Percentiles rank a stretch among this genome's conserved stretches.
phyloP scores from a whole-genome alignment of 2,888 invertebrate species.

The Formica aserva region DNA sequence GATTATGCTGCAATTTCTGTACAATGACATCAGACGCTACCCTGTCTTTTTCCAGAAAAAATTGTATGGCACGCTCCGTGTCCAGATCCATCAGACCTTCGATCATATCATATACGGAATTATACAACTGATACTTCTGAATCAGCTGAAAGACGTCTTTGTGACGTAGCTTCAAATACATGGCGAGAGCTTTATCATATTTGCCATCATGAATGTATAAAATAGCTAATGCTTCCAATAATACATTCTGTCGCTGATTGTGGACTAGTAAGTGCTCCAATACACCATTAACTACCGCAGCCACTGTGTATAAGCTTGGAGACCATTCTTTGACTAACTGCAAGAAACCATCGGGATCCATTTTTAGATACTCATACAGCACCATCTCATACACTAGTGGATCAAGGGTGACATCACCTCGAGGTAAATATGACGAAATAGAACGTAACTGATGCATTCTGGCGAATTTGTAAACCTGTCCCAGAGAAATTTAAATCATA shows the following conservation, averaged over 20 bases:
- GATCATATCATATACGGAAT: conserved; percentile 94
- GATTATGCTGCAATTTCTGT: conserved; percentile 91
- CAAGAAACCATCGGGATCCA: conserved; percentile 93
- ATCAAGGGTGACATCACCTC: conserved; percentile 88
- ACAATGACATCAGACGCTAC: conserved; percentile 94
- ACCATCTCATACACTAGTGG: conserved; percentile 97
- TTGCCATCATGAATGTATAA: conserved; percentile 95
- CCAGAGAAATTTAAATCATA: not conserved
- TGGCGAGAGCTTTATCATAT: conserved; percentile 96
- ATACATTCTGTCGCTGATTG: conserved; percentile 90
- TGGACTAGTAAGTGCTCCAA: conserved; percentile 92
- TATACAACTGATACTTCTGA: conserved; percentile 93
- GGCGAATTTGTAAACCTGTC: conserved; percentile 92
- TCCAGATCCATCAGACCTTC: conserved; percentile 96
- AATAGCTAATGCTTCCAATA: conserved; percentile 95
- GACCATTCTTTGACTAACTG: conserved; percentile 96
- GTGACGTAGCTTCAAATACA: conserved; percentile 95
- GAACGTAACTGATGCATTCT: conserved; percentile 91
- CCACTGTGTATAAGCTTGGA: conserved; percentile 92
- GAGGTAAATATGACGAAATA: conserved; percentile 91
- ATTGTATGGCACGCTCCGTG: conserved; percentile 92
- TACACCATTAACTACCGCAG: conserved; percentile 94
- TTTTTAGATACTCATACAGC: conserved; percentile 95
- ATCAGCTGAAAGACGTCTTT: conserved; percentile 96
- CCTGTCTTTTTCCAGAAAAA: conserved; percentile 91